Evolutionary conservation across 2,797 vertebrate genomes (phyloP), one percentile per base, ranked within the genome.

Genomic region (Geotrypetes seraphini): DNA sequence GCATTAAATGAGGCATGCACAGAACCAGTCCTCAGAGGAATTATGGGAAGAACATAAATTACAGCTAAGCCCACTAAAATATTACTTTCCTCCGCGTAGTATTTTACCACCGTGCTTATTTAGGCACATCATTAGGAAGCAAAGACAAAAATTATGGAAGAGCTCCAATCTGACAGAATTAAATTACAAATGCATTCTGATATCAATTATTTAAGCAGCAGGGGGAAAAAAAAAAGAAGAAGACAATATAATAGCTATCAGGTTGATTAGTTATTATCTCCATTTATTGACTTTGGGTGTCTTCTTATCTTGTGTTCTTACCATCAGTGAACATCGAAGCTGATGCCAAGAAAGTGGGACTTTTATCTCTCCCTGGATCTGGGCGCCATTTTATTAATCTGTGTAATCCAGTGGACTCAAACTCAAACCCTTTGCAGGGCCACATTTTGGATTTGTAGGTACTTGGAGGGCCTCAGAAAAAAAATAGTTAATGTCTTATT

Each of bases 191-290:
- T 57, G 57, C 68, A 71, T 70, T 68, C 54, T 55, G 61, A 70
- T 61, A 71, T 64, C 60, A 71, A 71, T 73, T 63, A 63, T 71
- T 69, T 66, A 69, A 69, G 68, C 63, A 65, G 41, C 54, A n/a
- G n/a, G n/a, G n/a, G n/a, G n/a, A n/a, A 49, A 55, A 42, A 10
- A 48, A 63, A 57, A 25, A 50, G 53, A 59, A 43, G 56, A 59
- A 59, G 41, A 60, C 57, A 57, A 49, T 46, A 28, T 65, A 43
- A 60, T 64, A 66, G 61, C 55, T 66, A 68, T 66, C 50, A 63
- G 68, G 63, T 63, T 57, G 47, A 56, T 62, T 57, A 69, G 53
- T 60, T 66, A 57, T 33, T 22, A 13, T 64, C 50, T 61, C n/a
- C 43, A 69, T 65, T 63, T 51, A 65, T 68, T 70, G 66, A 58